Evolutionary conservation across 2,113 vertebrate species (phyloP), one percentile per base, ranked within the genome.

Genomic region (Centropristis striata): DNA sequence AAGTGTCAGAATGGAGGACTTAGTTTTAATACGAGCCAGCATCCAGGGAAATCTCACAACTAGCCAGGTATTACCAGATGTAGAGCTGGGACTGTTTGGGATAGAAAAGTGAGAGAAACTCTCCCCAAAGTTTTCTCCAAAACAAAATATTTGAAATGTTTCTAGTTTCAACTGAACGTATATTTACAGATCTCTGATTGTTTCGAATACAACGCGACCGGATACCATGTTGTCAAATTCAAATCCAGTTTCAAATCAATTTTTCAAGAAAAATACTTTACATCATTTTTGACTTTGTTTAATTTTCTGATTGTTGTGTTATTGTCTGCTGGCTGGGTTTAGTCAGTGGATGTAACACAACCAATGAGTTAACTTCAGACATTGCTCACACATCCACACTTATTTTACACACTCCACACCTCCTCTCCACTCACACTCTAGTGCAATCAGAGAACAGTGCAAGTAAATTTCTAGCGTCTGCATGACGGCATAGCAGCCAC

Each of bases 1-100:
- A 39, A 71, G 71, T 60, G 69, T 55, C 49, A 36, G 27, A 54
- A 63, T 54, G 66, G 66, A 64, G 61, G 64, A 82, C 75, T 42
- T 78, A 13, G 42, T 80, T 90, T 85, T 85, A 86, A 88, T 83
- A 80, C 63, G 69, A 71, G 65, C 16, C 8, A 6, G n/a, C 63
- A 37, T 78, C 73, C 20, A 37, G 77, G 71, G 44, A 88, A 88
- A 81, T 78, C 69, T 51, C 54, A 70, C 23, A 51, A 65, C 47
- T 15, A 53, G 44, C 28, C 53, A 46, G 44, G 65, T 50, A 65
- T 27, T 51, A 63, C 23, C 0, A 36, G 64, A 70, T 16, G 23
- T 27, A 61, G 1, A 81, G 57, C n/a, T 36, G 13, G 61, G 32
- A 67, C 41, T 76, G 66, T 57, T 66, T 5, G 68, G 28, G 9